Base-by-base conservation (phyloP, 2,888 invertebrate species). In the Furcula furcula region DNA sequence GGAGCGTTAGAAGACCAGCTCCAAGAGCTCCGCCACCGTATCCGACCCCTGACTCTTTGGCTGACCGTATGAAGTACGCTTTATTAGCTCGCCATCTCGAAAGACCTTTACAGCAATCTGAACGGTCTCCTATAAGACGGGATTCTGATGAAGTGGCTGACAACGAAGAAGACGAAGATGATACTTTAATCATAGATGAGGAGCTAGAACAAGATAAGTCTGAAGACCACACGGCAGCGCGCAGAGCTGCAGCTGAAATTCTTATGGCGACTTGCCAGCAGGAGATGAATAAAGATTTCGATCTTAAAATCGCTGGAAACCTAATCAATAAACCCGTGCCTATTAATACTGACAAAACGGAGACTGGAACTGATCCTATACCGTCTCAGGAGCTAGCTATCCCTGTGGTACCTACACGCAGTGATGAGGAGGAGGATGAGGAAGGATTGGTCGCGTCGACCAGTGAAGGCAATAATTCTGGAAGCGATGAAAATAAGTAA, bases 391-490 rank as follows among this genome's bases (percentile, higher is more conserved):
- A 96, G 9, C 93, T 97, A 0, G 92, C 94, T 0, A 94, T 96
- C 43, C 96, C 97, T 0, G 88, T 91, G 6, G 83, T 85, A 1
- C 85, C 85, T 7, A 77, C 84, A 1, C 81, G 87, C n/a, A 87
- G 87, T 34, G 88, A 88, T 43, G 88, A 88, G 42, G 93, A 93
- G 64, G 94, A 94, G 69, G 94, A 94, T 51, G 96, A 96, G 67
- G 95, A 95, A 9, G 90, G 95, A 0, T 92, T 95, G 0, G 95
- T 95, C 2, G 93, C 93, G 25, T 94, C 94, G 4, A 94, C 94
- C 7, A 95, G 95, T 55, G 95, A 95, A 73, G 94, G 94, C 56
- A 95, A 95, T 62, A 93, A 93, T 58, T 95, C 95, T 7, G 95
- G 95, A 44, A 94, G 95, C 46, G 95, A 95, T 73, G 95, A 95